Evolutionary conservation across 2,797 vertebrate genomes (phyloP).

Genomic region (Oreochromis grahami): DNA sequence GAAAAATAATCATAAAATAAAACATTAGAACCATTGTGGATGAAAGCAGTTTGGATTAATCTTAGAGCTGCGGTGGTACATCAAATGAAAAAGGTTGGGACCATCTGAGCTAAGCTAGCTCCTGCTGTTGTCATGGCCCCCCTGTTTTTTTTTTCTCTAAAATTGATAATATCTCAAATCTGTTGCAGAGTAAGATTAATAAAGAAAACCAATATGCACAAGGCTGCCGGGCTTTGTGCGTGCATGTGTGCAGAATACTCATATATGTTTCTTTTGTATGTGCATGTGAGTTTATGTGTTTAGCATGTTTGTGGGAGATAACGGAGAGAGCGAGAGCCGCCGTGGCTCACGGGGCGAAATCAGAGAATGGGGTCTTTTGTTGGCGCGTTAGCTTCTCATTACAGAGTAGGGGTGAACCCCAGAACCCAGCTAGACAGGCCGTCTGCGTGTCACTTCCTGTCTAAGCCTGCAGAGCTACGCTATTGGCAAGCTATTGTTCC

Average conservation of each 20-base stretch:
- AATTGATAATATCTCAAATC: conserved; percentile 58
- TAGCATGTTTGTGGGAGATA: conserved; percentile 72
- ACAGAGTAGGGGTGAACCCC: conserved; percentile 65
- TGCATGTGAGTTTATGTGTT: conserved; percentile 37
- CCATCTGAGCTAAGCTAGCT: neutral
- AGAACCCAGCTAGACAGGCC: conserved; percentile 57
- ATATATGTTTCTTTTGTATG: conserved; percentile 49
- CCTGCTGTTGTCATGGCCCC: conserved; percentile 59
- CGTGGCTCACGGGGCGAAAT: neutral
- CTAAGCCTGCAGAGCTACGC: conserved; percentile 40
- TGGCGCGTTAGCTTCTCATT: conserved; percentile 57
- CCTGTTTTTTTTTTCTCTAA: conserved; percentile 32
- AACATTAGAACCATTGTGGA: neutral
- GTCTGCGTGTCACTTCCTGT: conserved; percentile 76
- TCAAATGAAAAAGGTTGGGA: neutral
- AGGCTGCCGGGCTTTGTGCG: neutral
- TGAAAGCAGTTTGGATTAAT: neutral
- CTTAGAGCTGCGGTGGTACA: neutral
- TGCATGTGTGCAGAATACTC: neutral
- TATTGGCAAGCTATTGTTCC: conserved; percentile 73
- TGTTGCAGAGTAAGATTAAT: conserved; percentile 40
- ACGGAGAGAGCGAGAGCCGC: conserved; percentile 4
- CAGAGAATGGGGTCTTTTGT: conserved; percentile 67
- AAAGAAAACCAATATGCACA: conserved; percentile 21
- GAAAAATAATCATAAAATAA: neutral